Evolutionary conservation across 2,888 invertebrate species (phyloP), one percentile per base, ranked within the genome.

Genomic region (Patella depressa): DNA sequence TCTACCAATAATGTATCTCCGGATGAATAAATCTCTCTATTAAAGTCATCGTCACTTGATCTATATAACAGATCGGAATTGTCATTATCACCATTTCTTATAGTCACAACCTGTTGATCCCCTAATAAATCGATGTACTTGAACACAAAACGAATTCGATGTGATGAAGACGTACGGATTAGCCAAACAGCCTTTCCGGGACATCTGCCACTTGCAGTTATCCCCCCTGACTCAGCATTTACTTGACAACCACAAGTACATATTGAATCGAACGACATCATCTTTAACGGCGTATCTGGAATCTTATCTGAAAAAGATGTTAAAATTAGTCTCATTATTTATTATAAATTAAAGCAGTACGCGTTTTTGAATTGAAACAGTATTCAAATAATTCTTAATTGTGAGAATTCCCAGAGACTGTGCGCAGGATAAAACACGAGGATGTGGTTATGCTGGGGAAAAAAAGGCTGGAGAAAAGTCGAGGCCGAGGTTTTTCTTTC

Each of bases 71-170:
- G 80, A 71, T 86, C 84, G 24, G 85, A 83, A 54, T 80, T 79
- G 1, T 82, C 75, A 1, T 80, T 71, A 14, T 79, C 85, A 2
- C 90, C 90, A 76, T 90, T 86, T 34, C 89, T 81, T 11, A 90
- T 85, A 79, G 88, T 88, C 53, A 90, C 85, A 88, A 88, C 88
- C 78, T 88, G 88, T 72, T 82, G 83, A 19, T 86, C 83, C 73
- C 81, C 79, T 73, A 85, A 85, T 5, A 90, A 78, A 75, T 85
- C 85, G 73, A 89, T 86, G 75, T 86, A 88, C 14, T 82, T 84
- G 75, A 90, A 90, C 34, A 78, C 83, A 59, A 90, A 82, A 53
- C 81, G 84, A 29, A 90, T 84, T 24, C 80, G 74, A 57, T 85
- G 80, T 19, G 83, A 81, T 2, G 79, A 75, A 9, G 71, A 74